These are phyloP conservation scores for Peromyscus leucopus DNA, from an alignment of 2,113 vertebrate species.

Conservation along the genomic window DNA sequence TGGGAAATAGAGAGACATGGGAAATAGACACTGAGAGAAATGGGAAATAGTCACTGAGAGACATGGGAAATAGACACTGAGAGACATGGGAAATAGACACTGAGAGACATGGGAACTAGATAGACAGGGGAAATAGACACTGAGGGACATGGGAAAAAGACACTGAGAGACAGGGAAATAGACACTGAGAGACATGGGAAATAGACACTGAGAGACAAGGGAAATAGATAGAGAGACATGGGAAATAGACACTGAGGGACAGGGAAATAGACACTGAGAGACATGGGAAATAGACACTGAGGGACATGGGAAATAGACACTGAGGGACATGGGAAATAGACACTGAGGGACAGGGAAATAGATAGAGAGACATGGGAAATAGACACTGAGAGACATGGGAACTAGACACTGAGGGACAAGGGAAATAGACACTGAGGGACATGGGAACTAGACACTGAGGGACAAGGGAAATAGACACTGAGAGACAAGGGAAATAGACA, in stretches of 20 bases:
- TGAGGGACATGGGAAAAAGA: too few species aligned
- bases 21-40: background rate
- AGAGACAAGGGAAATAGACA: background rate
- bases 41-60: background rate
- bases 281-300: background rate
- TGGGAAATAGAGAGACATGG: background rate
- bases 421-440: background rate
- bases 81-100: background rate
- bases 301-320: background rate
- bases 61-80: background rate
- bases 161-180: background rate
- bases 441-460: background rate
- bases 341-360: background rate
- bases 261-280: background rate
- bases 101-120: background rate
- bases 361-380: background rate
- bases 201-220: too few species aligned
- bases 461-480: background rate
- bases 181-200: background rate
- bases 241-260: background rate
- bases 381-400: background rate
- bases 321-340: background rate
- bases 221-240: too few species aligned
- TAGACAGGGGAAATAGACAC: too few species aligned
- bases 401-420: rapidly evolving